These are phyloP conservation scores for Phallusia fumigata DNA, from an alignment of 23 tunicate genomes.

Conservation along the genomic window DNA sequence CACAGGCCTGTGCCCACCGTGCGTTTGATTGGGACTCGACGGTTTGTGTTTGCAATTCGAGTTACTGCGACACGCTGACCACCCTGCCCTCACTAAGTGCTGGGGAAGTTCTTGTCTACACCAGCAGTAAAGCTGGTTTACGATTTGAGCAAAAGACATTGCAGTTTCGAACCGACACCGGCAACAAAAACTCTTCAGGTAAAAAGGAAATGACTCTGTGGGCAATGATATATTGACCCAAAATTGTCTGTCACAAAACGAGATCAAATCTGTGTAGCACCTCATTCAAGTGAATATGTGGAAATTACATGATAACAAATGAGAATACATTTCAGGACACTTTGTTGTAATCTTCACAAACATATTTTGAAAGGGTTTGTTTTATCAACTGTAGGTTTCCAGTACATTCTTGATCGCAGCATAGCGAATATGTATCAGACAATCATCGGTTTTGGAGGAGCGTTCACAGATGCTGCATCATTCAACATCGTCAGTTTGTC, in stretches of 20 bases:
- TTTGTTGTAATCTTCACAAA: too few relatives aligned
- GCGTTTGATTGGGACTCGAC: constrained; percentile 34
- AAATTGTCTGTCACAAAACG: too few relatives aligned
- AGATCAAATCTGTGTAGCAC: too few relatives aligned
- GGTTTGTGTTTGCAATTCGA: constrained; percentile 93
- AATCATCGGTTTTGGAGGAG: constrained; percentile 91
- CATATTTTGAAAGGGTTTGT: too few relatives aligned
- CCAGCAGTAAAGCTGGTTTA: constrained; percentile 34
- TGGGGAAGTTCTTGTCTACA: constrained; percentile 25
- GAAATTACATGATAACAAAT: too few relatives aligned
- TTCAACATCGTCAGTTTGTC: constrained; percentile 70
- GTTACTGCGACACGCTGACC: constrained; percentile 71
- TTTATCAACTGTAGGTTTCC: too few relatives aligned
- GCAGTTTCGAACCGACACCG: constrained; percentile 15
- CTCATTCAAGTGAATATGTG: too few relatives aligned
- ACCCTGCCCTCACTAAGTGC: constrained; percentile 14
- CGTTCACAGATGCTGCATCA: constrained; percentile 90
- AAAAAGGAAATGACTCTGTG: too few relatives aligned
- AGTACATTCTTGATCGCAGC: not conserved
- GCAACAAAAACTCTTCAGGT: not conserved
- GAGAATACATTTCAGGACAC: too few relatives aligned
- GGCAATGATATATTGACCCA: too few relatives aligned
- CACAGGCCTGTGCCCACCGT: constrained; percentile 29
- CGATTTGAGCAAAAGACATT: constrained; percentile 36
- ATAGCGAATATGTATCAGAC: constrained; percentile 27